Base-by-base conservation (phyloP, 2,113 vertebrate species). In the Muntiacus muntjak region DNA sequence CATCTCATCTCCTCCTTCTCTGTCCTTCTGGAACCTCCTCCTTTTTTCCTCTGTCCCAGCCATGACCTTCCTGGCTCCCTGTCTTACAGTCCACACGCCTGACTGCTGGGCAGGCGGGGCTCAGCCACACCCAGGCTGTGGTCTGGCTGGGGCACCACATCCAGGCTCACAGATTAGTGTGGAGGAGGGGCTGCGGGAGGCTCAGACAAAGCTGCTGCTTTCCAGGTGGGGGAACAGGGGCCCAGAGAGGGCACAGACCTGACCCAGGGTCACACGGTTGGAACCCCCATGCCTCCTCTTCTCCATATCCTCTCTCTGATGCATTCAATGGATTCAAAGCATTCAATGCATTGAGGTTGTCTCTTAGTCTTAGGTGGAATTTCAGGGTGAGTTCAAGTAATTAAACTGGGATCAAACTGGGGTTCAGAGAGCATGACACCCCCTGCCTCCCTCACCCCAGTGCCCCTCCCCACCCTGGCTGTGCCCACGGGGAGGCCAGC, bases 41-140 rank as follows among this genome's bases (percentile, higher is more conserved):
- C 78, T 84, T 84, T 58, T 30, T 94, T 64, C n/a, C n/a, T 36
- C 19, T 45, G 17, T 25, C 30, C 82, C 2, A 3, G 14, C 6
- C 45, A 25, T 47, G 5, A 14, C 30, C 58, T 5, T 47, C 74
- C 13, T 1, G 16, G 33, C 30, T 81, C 25, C 7, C 23, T 26
- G 6, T 9, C 40, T 79, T 64, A 76, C 50, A 78, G 26, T 74
- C n/a, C 33, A 1, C 11, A 1, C 0, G 9, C 1, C 1, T 5
- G n/a, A 47, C 30, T 33, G 17, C 33, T 7, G 43, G 60, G 43
- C 33, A n/a, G 76, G 33, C 33, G 5, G 17, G 33, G 64, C 1
- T 67, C 64, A 47, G 43, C 28, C 15, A 79, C 4, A 30, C 50
- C 28, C 28, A 17, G 45, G 15, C 45, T 50, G 45, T n/a, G n/a